phyloP scores from a whole-genome alignment of 1,140 invertebrate species.

The Drosophila takahashii region DNA sequence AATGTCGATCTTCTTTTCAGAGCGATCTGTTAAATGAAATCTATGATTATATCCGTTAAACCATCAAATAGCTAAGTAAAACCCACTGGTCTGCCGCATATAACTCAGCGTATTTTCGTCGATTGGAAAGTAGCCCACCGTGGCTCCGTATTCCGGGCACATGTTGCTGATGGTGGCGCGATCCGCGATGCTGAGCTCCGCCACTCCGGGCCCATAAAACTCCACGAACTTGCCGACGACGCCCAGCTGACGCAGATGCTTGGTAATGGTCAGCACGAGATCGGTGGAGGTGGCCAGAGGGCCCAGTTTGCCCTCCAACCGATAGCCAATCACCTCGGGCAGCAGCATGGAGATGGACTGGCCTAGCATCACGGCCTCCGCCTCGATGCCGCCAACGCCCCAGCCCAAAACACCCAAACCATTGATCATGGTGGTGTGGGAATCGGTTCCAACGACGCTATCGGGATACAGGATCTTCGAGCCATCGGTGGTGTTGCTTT shows the following conservation, averaged over 20 bases:
- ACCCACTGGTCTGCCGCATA: constrained; percentile 94
- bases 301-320: constrained; percentile 92
- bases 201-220: constrained; percentile 97
- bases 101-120: constrained; percentile 95
- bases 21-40: constrained; percentile 88
- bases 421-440: constrained; percentile 99
- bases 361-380: constrained; percentile 96
- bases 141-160: constrained; percentile 99
- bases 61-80: background rate
- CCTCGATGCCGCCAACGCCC: constrained; percentile 91
- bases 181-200: constrained; percentile 96
- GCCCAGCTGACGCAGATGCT: constrained; percentile 96
- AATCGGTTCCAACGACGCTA: constrained; percentile 98
- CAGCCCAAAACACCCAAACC: constrained; percentile 93
- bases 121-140: constrained; percentile 97
- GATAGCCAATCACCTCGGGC: constrained; percentile 98
- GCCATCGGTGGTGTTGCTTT: constrained; percentile 84
- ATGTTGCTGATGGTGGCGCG: constrained; percentile 97
- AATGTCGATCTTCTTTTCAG: constrained; percentile 91
- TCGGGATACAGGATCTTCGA: constrained; percentile 92
- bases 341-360: constrained; percentile 98
- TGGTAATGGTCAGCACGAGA: constrained; percentile 98
- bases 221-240: constrained; percentile 99
- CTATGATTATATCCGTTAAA: background rate
- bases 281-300: constrained; percentile 98